Evolutionary conservation across 2,888 invertebrate genomes (phyloP), one percentile per base, ranked within the genome.

Genomic region (Agrochola lota): DNA sequence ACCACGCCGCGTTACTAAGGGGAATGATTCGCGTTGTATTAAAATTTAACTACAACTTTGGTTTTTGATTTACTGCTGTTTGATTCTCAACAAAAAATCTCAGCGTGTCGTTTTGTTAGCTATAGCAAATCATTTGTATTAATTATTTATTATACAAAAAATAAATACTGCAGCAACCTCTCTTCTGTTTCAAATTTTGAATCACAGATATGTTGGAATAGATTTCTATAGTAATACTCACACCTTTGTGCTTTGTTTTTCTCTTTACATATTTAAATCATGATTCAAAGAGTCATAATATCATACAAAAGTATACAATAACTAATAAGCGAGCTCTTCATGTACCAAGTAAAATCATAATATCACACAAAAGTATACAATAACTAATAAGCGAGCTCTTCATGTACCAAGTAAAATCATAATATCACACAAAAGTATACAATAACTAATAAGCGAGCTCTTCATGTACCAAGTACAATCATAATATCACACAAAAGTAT

Each of bases 381-480:
- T 49, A 26, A 79, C 76, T 57, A 80, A 71, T 70, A 84, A 70
- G 63, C 60, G 35, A 69, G 46, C 62, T 46, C 71, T 59, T 73
- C 72, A 77, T 81, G 84, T 75, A 72, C 59, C 15, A 71, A 82
- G 74, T 80, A 69, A 84, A 79, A 84, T 78, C 74, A 67, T 77
- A 35, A 3, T 77, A 35, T 26, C 26, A n/a, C 26, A 30, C 59
- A 55, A 62, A 74, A 71, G 69, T 74, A n/a, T 52, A 49, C 30
- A 71, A 49, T 49, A 26, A 79, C 76, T 57, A 80, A 71, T 70
- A 84, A 70, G 63, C 60, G 35, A 69, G 46, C 62, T 46, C 71
- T 59, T 73, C 72, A 77, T 81, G 84, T 75, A 72, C 59, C 15
- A 71, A 82, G 74, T 80, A 69, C 82, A 79, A 84, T 78, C 74